Evolutionary conservation across 2,888 invertebrate species (phyloP).

Genomic region (Tanaodytes sp.): DNA sequence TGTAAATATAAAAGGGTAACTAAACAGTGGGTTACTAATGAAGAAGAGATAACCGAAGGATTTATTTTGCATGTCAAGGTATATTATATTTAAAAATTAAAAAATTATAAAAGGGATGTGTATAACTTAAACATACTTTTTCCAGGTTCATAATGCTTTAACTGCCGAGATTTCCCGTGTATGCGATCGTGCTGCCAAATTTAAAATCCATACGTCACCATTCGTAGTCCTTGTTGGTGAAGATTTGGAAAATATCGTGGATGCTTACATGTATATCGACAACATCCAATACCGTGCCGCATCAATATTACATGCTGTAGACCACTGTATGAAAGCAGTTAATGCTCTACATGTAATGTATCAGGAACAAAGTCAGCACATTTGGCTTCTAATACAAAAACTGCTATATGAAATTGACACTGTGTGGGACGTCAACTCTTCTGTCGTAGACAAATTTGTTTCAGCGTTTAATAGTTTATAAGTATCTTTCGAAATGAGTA

Average conservation of each 20-base stretch:
- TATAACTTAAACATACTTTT: no score
- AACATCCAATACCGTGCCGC: conserved; percentile 13
- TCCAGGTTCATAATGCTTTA: conserved; percentile 1
- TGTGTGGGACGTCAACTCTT: not conserved
- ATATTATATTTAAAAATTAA: no score
- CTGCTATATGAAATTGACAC: not conserved
- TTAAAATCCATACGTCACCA: conserved; percentile 17
- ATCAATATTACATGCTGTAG: conserved; percentile 13
- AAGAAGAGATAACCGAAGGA: conserved; percentile 26
- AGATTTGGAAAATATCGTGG: not conserved
- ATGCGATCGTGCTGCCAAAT: not conserved
- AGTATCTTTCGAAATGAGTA: no score
- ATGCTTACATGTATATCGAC: conserved; percentile 17
- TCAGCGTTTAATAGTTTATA: not conserved
- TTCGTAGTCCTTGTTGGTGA: conserved; percentile 7
- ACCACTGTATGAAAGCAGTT: conserved; percentile 11
- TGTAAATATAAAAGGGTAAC: conserved; percentile 19
- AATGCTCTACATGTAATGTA: conserved; percentile 15
- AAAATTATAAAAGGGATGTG: no score
- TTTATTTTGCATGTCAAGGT: conserved; percentile 23
- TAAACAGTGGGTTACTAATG: conserved; percentile 20
- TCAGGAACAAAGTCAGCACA: conserved; percentile 4
- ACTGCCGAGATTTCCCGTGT: not conserved
- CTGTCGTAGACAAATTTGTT: not conserved
- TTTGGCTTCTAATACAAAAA: conserved; percentile 11